A percentile compares a stretch with the other conserved stretches of the same genome.
Evolutionary conservation across 2,113 vertebrate genomes (phyloP).

Genomic region (Petrocephalus microphthalmus): DNA sequence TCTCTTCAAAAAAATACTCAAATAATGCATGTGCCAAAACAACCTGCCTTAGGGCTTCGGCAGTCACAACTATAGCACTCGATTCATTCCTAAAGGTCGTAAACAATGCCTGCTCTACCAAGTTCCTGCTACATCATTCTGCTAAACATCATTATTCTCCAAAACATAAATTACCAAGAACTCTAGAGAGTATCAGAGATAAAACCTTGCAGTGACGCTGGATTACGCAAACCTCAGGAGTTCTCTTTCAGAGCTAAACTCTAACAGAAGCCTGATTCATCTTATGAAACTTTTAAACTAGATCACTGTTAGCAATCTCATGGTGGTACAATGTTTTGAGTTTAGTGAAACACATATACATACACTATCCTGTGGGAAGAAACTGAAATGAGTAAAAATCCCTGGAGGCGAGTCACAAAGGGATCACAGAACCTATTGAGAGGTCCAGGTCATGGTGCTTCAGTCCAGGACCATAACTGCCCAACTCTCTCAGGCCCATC

Average conservation of each 20-base stretch:
- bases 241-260: constrained; percentile 11
- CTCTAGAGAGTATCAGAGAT: background rate
- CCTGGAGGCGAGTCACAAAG: background rate
- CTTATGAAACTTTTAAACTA: background rate
- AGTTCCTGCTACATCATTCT: background rate
- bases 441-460: background rate
- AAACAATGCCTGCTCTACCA: constrained; percentile 21
- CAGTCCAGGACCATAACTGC: background rate
- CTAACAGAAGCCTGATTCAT: constrained; percentile 23
- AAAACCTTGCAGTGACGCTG: background rate
- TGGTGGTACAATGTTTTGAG: background rate
- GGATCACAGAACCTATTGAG: background rate
- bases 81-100: background rate
- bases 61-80: background rate
- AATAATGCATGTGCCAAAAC: background rate
- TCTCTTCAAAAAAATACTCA: background rate
- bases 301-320: background rate
- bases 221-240: background rate
- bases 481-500: background rate
- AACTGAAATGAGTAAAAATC: background rate
- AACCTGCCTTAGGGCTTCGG: constrained; percentile 1
- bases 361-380: background rate
- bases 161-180: constrained; percentile 21
- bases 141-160: constrained; percentile 19
- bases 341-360: background rate